Base-by-base conservation (phyloP, 1,140 invertebrate genomes). In the Lepidurus apus region DNA sequence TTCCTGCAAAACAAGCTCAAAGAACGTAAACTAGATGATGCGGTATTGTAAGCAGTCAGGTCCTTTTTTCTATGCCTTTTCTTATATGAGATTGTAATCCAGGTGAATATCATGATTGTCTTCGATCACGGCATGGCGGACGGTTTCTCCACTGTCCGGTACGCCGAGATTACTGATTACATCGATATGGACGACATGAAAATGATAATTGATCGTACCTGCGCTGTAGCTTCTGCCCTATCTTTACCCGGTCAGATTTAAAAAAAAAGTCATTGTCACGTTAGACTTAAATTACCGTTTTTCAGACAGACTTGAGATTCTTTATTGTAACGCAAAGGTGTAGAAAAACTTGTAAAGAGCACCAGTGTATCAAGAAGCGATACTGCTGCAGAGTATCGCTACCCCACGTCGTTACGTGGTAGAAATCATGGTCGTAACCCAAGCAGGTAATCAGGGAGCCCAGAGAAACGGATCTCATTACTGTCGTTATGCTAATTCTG, bases 311-410 rank as follows among this genome's bases (percentile, higher is more conserved):
- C 26, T 65, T 65, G 53, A 21, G 53, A 47, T 13, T 34, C 34
- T n/a, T 7, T 17, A 65, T 65, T 9, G 13, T 65, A n/a, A 9
- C n/a, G 13, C 9, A 17, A 65, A 76, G 75, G 79, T 79, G 13
- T 79, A 79, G 26, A 79, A 75, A 24, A 42, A 78, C 9, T 80
- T 85, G 74, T 81, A 80, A 44, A 44, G 76, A 42, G 82, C 82
- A 78, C 80, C 81, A 42, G 83, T 85, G 9, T 86, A 84, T 79
- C 80, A 80, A 74, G 80, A 73, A 80, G 83, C 9, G 82, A 85
- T 7, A 83, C 85, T 74, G 83, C 85, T 6, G 82, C 83, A 24
- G 47, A 82, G n/a, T 85, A 82, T 80, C 84, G 85, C 80, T 85
- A 82, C 80, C 82, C 80, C 83, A 21, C 81, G 83, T 73, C 77